phyloP scores from a whole-genome alignment of 2,888 invertebrate genomes.

The Cerceris ruficornis region DNA sequence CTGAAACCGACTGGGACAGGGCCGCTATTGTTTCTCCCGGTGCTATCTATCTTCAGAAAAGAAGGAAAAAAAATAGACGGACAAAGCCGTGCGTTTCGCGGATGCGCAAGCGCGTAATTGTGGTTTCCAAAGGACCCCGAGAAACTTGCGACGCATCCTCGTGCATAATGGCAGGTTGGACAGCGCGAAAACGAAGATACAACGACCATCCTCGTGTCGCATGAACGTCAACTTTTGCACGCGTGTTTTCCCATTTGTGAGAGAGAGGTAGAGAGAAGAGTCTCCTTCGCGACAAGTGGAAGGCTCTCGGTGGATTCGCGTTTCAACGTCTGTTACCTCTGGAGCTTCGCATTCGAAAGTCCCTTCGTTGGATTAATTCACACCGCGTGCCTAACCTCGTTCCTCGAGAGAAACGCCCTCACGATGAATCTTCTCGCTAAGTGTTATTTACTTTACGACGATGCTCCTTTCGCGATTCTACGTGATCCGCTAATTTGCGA shows the following conservation, averaged over 20 bases:
- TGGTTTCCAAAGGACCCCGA: conserved; percentile 1
- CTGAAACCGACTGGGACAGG: conserved; percentile 35
- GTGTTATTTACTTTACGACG: too few species aligned
- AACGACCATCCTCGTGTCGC: too few species aligned
- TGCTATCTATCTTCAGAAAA: conserved; percentile 9
- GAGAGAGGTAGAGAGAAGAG: conserved; percentile 8
- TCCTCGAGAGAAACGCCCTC: too few species aligned
- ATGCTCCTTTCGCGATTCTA: too few species aligned
- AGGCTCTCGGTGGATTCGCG: too few species aligned
- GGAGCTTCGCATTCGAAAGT: too few species aligned
- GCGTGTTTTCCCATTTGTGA: not conserved
- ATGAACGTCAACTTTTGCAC: too few species aligned
- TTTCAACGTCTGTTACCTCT: too few species aligned
- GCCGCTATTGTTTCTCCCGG: conserved; percentile 22
- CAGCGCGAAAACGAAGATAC: not conserved
- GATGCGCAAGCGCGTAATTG: conserved; percentile 1
- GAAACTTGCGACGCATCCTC: not conserved
- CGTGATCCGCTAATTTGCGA: too few species aligned
- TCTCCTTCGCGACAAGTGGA: too few species aligned
- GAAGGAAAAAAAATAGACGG: not conserved
- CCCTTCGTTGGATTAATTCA: too few species aligned
- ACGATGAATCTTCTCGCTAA: too few species aligned
- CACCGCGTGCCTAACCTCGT: not conserved
- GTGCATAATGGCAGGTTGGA: conserved; percentile 1
- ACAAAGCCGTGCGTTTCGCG: conserved; percentile 18